These are phyloP conservation scores for Amphipyra tragopoginis DNA, from an alignment of 2,888 invertebrate species.

Conservation along the genomic window DNA sequence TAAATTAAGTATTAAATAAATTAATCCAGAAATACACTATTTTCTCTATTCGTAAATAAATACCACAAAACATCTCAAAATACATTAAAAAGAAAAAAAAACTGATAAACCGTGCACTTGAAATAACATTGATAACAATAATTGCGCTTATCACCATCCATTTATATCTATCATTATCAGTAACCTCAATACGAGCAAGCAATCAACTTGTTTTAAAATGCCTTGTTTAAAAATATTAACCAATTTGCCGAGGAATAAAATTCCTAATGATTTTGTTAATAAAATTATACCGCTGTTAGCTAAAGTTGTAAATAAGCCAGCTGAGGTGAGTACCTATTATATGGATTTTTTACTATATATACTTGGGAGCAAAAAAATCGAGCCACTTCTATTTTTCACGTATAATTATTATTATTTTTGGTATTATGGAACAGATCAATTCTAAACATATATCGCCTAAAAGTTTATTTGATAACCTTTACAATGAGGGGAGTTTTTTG, in stretches of 20 bases:
- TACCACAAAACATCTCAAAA: slow-evolving; percentile 19
- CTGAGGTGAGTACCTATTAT: slow-evolving; percentile 29
- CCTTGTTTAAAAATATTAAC: slow-evolving; percentile 79
- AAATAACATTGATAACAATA: slow-evolving; percentile 46
- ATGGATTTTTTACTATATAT: too few relatives aligned
- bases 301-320: slow-evolving; percentile 32
- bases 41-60: not conserved
- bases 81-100: slow-evolving; percentile 26
- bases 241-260: slow-evolving; percentile 69
- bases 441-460: too few relatives aligned
- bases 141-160: slow-evolving; percentile 33
- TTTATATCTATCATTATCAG: slow-evolving; percentile 20
- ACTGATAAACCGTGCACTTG: slow-evolving; percentile 44
- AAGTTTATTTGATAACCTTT: too few relatives aligned
- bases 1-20: too few relatives aligned
- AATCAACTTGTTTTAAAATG: slow-evolving; percentile 63
- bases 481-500: too few relatives aligned
- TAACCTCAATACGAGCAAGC: slow-evolving; percentile 11
- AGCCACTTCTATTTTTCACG: too few relatives aligned
- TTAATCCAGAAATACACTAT: not conserved
- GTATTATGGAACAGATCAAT: too few relatives aligned
- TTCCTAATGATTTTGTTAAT: slow-evolving; percentile 73
- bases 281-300: slow-evolving; percentile 68
- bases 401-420: too few relatives aligned
- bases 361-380: too few relatives aligned